A percentile compares a stretch with the other conserved stretches of the same genome.
Conservation (phyloP, 2,113 vertebrate species). For the Meles meles region DNA sequence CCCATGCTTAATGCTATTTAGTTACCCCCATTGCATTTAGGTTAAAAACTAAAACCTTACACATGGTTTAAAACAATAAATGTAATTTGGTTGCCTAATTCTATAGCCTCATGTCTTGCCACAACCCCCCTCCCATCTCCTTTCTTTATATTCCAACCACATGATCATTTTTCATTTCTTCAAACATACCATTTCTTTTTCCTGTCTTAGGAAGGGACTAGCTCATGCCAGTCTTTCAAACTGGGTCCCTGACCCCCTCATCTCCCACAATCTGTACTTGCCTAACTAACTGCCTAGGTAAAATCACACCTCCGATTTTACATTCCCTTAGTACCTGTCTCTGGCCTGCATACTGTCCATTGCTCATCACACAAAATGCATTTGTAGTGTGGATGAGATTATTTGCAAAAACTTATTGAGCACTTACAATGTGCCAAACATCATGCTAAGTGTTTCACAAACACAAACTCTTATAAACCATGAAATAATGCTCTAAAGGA, state of each 20-base stretch:
- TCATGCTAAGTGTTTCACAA: neutral
- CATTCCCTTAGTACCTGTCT: too few relatives aligned
- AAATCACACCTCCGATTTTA: neutral
- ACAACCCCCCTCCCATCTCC: accelerated
- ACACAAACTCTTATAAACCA: neutral
- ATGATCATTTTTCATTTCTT: neutral
- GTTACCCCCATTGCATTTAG: neutral
- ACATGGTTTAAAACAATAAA: neutral
- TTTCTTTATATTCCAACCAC: neutral
- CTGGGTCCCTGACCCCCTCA: neutral
- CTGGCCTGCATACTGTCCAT: neutral
- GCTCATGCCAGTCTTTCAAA: neutral
- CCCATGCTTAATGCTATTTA: neutral
- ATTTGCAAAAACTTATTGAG: neutral
- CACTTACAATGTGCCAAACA: neutral
- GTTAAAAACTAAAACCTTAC: neutral
- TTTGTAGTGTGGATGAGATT: neutral
- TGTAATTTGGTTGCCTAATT: neutral
- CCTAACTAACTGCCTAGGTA: neutral
- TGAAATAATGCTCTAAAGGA: neutral
- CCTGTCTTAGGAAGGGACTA: neutral
- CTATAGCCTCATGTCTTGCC: neutral
- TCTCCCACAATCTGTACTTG: neutral
- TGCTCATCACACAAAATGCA: neutral
- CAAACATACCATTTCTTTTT: neutral